Percentiles rank a stretch among this genome's conserved stretches.
These are phyloP conservation scores for Sturnira hondurensis DNA, from an alignment of 2,113 vertebrate species.

Conservation along the genomic window DNA sequence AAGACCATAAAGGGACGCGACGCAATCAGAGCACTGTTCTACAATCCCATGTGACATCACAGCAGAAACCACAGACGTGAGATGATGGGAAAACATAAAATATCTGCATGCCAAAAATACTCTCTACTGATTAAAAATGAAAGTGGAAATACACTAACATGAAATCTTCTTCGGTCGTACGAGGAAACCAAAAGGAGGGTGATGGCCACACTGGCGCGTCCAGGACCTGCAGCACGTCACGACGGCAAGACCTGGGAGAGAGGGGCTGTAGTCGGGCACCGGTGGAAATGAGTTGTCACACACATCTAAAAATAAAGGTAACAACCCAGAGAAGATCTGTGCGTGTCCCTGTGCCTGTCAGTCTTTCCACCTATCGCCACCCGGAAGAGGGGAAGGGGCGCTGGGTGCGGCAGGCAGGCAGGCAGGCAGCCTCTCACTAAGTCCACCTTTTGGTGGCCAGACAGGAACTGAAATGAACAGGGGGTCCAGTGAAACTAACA, in stretches of 20 bases:
- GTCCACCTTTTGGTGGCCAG: not conserved
- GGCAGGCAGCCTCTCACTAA: fast-evolving
- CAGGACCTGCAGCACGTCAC: fast-evolving
- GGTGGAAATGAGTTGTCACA: no score
- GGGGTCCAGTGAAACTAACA: no score
- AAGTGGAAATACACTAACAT: not conserved
- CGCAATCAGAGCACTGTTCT: not conserved
- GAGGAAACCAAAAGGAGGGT: not conserved
- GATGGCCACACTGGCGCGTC: no score
- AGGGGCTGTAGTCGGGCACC: fast-evolving
- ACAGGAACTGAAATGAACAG: not conserved
- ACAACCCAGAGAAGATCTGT: not conserved
- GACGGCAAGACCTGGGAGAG: fast-evolving
- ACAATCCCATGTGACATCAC: not conserved
- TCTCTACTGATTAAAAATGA: conserved; percentile 12
- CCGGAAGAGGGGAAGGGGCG: not conserved
- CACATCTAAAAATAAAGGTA: not conserved
- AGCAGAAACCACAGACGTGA: not conserved
- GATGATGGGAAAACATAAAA: not conserved
- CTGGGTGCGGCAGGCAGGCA: no score
- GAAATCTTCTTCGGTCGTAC: not conserved
- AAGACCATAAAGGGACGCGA: not conserved
- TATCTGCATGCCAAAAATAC: not conserved
- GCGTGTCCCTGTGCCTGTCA: not conserved
- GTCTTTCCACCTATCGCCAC: not conserved